Evolutionary conservation across 2,888 invertebrate species (phyloP), one percentile per base, ranked within the genome.

Genomic region (Diadegma fenestrale): DNA sequence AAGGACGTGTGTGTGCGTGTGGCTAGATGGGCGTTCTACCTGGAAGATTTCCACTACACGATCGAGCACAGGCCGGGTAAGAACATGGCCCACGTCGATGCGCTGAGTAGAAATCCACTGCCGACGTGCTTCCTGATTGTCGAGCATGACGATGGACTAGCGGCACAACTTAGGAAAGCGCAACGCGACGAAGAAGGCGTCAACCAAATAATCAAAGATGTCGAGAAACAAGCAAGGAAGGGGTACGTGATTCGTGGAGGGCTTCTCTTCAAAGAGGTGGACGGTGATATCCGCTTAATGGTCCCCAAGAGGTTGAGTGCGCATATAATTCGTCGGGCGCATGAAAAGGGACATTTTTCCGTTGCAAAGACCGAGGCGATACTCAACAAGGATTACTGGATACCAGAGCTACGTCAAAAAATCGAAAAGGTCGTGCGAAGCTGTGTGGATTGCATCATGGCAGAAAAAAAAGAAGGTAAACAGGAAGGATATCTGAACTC

Each of bases 401-500:
- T 84, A 45, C 69, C 69, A 37, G 69, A 79, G 12, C 64, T 87
- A 61, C 45, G 79, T 37, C 17, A 30, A 17, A 79, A 83, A n/a
- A 45, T 85, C 10, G 64, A 87, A 14, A 84, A 78, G 12, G 7
- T 81, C 2, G 48, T 87, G 10, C 22, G 33, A 8, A 85, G 69
- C 41, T 91, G 90, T 73, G 71, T 90, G 14, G 17, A 85, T 0
- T 91, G 91, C 64, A 89, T 91, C 30, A 73, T 91, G 51, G 86
- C 86, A 2, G 86, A 87, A 43, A 82, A 72, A 30, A 91, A 91
- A 84, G 19, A 37, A 19, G 90, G 91, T 1, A 91, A 89, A 71
- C 68, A 84, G 54, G 90, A 91, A 83, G 90, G 91, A 22, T 88
- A 87, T n/a, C 75, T 91, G 10, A 77, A 90, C 73, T 83, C 90